A percentile compares a stretch with the other conserved stretches of the same genome.
These are phyloP conservation scores for Eunapius fragilis DNA, from an alignment of 37 sponge, comb jelly and placozoan genomes.

Conservation along the genomic window DNA sequence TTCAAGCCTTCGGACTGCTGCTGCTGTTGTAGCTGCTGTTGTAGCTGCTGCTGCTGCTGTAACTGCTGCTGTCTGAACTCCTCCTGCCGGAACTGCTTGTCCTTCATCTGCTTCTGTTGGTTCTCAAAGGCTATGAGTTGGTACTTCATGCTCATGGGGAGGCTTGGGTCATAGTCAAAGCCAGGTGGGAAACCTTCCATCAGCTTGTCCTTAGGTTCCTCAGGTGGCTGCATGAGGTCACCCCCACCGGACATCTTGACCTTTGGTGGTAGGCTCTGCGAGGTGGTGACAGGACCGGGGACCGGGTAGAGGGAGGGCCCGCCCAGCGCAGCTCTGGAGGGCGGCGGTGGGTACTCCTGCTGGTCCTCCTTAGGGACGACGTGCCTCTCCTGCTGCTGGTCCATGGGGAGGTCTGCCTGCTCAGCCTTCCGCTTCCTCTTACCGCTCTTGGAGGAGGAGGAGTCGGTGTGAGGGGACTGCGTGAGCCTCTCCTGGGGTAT, in stretches of 20 bases:
- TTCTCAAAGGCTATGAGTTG: conserved; percentile 70
- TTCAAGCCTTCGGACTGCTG: neutral
- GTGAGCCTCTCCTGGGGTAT: neutral
- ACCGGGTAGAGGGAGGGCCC: neutral
- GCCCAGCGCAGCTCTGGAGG: neutral
- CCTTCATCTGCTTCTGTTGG: conserved; percentile 48
- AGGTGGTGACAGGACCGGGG: conserved; percentile 3
- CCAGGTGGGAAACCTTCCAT: conserved; percentile 33
- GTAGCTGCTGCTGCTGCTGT: neutral
- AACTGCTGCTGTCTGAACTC: neutral
- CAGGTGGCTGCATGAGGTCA: neutral
- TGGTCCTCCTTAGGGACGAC: neutral
- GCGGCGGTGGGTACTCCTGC: too few species aligned
- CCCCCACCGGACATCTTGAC: neutral
- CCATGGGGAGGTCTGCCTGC: neutral
- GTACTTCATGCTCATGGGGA: conserved; percentile 64
- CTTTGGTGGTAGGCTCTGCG: neutral
- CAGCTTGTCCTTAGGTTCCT: neutral
- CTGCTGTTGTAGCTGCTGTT: conserved; percentile 12
- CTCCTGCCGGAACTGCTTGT: conserved; percentile 8
- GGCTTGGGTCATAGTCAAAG: conserved; percentile 74
- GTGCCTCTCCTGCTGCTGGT: conserved; percentile 1
- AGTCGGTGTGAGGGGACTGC: conserved; percentile 16
- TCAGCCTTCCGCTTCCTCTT: conserved; percentile 8
- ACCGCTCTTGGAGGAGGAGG: neutral